Percentiles rank a stretch among this genome's conserved stretches.
Evolutionary conservation across 2,888 invertebrate genomes (phyloP).

Genomic region (Acanthococcus lagerstroemiae): DNA sequence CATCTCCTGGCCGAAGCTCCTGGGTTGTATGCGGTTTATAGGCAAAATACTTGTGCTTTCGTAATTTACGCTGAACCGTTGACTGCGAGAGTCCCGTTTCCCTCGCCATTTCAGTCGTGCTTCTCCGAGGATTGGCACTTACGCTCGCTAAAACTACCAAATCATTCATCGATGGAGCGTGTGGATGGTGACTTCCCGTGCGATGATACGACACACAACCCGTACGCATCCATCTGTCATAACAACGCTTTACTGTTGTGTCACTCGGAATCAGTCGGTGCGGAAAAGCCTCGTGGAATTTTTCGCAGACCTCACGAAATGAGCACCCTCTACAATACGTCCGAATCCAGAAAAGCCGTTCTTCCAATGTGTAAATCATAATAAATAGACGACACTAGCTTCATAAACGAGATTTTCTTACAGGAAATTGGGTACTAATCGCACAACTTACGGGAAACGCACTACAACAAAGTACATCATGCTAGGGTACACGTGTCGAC

Average conservation of each 20-base stretch:
- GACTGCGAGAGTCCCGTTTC: not conserved
- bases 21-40: not conserved
- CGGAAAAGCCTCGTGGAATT: no score
- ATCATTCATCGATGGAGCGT: not conserved
- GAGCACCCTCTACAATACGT: no score
- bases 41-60: not conserved
- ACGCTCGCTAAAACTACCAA: not conserved
- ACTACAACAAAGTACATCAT: no score
- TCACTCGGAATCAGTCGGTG: no score
- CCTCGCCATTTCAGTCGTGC: not conserved
- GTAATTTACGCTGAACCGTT: not conserved
- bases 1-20: not conserved
- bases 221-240: not conserved
- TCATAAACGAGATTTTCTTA: no score
- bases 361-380: no score
- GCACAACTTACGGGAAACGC: no score
- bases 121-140: not conserved
- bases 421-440: no score
- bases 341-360: no score
- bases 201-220: not conserved
- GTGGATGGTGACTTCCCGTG: not conserved
- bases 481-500: no score
- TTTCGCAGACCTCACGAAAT: no score
- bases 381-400: no score
- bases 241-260: not conserved